Evolutionary conservation across 2,113 vertebrate species (phyloP).

Genomic region (Myiozetetes cayanensis): DNA sequence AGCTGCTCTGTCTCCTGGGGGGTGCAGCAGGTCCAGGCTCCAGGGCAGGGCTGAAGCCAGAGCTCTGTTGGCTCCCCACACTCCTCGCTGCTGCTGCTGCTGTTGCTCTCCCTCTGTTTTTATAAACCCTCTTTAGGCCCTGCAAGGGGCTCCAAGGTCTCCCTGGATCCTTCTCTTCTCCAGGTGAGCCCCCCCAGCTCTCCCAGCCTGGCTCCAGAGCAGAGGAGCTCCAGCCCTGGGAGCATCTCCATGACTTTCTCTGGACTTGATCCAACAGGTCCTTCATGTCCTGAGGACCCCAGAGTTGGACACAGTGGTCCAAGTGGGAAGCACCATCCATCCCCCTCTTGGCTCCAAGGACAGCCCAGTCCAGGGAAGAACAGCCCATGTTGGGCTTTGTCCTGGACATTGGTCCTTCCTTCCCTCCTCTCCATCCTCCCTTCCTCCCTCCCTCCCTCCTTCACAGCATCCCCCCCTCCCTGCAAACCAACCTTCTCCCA

Average conservation of each 20-base stretch:
- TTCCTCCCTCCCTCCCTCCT: neutral
- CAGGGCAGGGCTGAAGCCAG: no score
- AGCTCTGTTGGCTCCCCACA: no score
- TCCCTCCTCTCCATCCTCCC: neutral
- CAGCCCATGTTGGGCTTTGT: rapidly evolving
- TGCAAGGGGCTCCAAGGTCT: neutral
- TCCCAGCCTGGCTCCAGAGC: neutral
- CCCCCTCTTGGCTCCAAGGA: neutral
- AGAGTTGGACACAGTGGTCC: neutral
- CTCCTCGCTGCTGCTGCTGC: no score
- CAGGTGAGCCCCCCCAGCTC: neutral
- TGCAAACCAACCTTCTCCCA: neutral
- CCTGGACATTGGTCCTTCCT: neutral
- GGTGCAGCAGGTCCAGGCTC: no score
- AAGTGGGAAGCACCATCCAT: neutral
- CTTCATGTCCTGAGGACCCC: neutral
- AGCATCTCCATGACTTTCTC: neutral
- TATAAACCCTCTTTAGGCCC: neutral
- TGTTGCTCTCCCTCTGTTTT: neutral
- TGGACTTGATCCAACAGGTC: neutral
- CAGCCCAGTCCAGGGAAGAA: neutral
- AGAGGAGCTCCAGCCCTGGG: neutral
- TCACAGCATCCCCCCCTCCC: neutral
- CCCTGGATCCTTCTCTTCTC: neutral
- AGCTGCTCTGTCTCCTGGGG: no score